phyloP scores from a whole-genome alignment of 1,140 invertebrate genomes.

The Lordiphosa mommai region DNA sequence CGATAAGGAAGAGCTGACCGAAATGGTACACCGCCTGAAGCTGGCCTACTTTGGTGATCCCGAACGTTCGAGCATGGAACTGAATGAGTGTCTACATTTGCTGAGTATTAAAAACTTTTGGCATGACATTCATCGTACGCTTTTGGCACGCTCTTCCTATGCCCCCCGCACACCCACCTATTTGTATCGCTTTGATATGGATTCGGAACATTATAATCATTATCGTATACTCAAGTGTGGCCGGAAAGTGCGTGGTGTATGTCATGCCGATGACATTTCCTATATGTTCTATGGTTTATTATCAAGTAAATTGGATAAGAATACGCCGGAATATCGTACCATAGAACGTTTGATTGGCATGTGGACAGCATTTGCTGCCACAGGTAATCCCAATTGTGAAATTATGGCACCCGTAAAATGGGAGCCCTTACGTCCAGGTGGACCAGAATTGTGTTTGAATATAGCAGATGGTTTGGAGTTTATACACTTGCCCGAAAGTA shows the following conservation, averaged over 20 bases:
- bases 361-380: conserved; percentile 79
- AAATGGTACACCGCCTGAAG: conserved; percentile 45
- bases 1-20: conserved; percentile 32
- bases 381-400: conserved; percentile 65
- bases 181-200: conserved; percentile 80
- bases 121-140: conserved; percentile 73
- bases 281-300: conserved; percentile 82
- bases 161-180: conserved; percentile 73
- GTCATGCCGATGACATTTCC: conserved; percentile 84
- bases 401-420: conserved; percentile 40
- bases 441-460: conserved; percentile 69
- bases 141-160: conserved; percentile 53
- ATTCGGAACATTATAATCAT: conserved; percentile 63
- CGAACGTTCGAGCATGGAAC: conserved; percentile 27
- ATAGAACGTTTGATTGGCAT: conserved; percentile 76
- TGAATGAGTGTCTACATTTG: conserved; percentile 42
- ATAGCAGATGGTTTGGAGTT: conserved; percentile 72
- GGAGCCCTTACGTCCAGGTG: conserved; percentile 51
- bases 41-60: conserved; percentile 48
- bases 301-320: conserved; percentile 69
- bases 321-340: conserved; percentile 59
- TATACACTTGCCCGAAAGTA: conserved; percentile 75
- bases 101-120: conserved; percentile 74
- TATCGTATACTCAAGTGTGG: conserved; percentile 61
- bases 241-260: conserved; percentile 67